phyloP scores from a whole-genome alignment of 1,140 invertebrate genomes.

The Drusus annulatus region DNA sequence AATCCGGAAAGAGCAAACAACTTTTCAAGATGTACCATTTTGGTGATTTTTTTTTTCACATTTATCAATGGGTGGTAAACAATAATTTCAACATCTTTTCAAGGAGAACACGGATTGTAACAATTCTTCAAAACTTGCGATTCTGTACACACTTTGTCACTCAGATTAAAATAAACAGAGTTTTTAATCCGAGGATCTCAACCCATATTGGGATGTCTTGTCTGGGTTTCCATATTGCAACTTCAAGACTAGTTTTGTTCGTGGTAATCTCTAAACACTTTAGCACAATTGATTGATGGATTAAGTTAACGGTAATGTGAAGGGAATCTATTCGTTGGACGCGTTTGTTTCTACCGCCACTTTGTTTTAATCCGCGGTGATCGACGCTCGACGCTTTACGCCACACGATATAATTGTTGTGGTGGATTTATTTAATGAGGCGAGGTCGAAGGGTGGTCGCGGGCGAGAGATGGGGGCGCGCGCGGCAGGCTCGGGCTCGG shows the following conservation, averaged over 20 bases:
- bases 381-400: background rate
- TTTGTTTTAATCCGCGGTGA: background rate
- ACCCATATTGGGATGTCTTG: background rate
- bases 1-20: slow-evolving; percentile 28
- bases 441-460: background rate
- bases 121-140: background rate
- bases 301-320: background rate
- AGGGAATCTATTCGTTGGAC: too few relatives aligned
- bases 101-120: background rate
- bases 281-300: background rate
- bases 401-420: slow-evolving; percentile 5
- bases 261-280: background rate
- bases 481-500: background rate
- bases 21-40: slow-evolving; percentile 12
- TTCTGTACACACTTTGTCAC: background rate
- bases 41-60: background rate
- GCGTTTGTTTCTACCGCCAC: too few relatives aligned
- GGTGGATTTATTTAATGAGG: background rate
- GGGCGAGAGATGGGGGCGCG: background rate
- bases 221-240: background rate
- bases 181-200: background rate
- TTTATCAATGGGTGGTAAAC: background rate
- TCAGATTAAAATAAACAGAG: background rate
- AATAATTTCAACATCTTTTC: background rate
- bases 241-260: background rate